Conservation (phyloP, 2,888 invertebrate genomes). For the Lasioglossum leucozonium region DNA sequence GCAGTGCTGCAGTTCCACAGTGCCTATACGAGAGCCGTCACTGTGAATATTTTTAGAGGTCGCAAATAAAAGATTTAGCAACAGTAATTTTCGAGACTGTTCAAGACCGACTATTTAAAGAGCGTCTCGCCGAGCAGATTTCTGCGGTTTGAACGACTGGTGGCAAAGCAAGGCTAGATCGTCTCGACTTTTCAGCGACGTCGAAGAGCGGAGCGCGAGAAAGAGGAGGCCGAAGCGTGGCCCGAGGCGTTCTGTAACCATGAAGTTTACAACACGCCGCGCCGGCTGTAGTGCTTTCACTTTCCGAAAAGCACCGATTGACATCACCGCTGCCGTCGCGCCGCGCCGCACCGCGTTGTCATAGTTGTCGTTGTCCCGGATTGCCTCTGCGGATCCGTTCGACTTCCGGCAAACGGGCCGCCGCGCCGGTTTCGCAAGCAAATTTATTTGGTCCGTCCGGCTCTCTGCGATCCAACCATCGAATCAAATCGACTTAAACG, state of each 20-base stretch:
- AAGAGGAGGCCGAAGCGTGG: slow-evolving; percentile 30
- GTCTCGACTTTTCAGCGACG: background rate
- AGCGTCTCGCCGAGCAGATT: background rate
- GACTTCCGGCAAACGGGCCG: slow-evolving; percentile 49
- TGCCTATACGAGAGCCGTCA: too few species aligned
- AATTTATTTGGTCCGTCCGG: slow-evolving; percentile 58
- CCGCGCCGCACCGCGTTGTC: slow-evolving; percentile 23
- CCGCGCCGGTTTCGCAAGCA: slow-evolving; percentile 44
- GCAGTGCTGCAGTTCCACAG: too few species aligned
- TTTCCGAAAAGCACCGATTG: slow-evolving; percentile 64
- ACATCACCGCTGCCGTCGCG: slow-evolving; percentile 43
- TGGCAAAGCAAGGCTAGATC: background rate
- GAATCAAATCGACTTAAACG: slow-evolving; percentile 54
- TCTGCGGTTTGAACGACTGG: background rate
- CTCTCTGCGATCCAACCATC: slow-evolving; percentile 47
- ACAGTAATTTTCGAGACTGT: too few species aligned
- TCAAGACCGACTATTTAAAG: too few species aligned
- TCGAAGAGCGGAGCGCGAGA: background rate
- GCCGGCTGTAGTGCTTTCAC: slow-evolving; percentile 66
- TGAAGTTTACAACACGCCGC: slow-evolving; percentile 55
- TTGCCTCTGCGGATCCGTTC: slow-evolving; percentile 35
- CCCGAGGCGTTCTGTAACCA: slow-evolving; percentile 50
- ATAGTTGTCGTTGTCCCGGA: slow-evolving; percentile 28
- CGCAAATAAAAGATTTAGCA: too few species aligned
- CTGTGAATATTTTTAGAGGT: too few species aligned